Base-by-base conservation (phyloP, 2,797 vertebrate species). In the Nasua narica region DNA sequence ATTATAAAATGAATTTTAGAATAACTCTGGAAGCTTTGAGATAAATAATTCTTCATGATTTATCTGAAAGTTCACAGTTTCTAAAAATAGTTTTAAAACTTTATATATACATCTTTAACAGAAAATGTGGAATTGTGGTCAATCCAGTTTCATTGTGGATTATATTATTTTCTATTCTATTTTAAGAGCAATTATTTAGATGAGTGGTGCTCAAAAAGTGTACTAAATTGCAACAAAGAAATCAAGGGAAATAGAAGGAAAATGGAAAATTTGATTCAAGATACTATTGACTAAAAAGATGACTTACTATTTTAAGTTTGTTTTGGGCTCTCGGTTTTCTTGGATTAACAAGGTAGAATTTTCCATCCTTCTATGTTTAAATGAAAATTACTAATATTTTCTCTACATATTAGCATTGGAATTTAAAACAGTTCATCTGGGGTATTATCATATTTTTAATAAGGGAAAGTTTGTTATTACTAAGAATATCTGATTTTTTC, bases 221-320 rank as follows among this genome's bases (percentile, higher is more conserved):
- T 72, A 60, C 78, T 84, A 97, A 97, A 94, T 85, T 56, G 18
- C 84, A 97, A 93, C 37, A 96, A 94, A 77, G 60, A 88, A 98
- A 79, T 91, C 91, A 93, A 56, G 83, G 91, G 79, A 83, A 93
- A 70, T 65, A 97, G 94, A 96, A 97, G 91, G 96, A 97, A 98
- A 98, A 96, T 97, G 95, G 97, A 98, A 97, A 97, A 94, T 97
- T 97, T 98, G 91, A 94, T 98, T 96, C 96, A 97, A 97, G 95
- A 98, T 96, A 96, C 92, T 97, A 74, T 85, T 97, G 97, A 97
- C 94, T 95, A 94, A 90, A 40, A 96, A 96, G 83, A 93, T 93
- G 91, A 97, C 82, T 96, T 94, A 87, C 65, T 54, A 94, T 72
- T 94, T 96, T 96, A 96, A 94, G 91, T 97, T 98, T 98, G 90